Evolutionary conservation across 2,888 invertebrate species (phyloP).

Genomic region (Lepidochrysops patricia): DNA sequence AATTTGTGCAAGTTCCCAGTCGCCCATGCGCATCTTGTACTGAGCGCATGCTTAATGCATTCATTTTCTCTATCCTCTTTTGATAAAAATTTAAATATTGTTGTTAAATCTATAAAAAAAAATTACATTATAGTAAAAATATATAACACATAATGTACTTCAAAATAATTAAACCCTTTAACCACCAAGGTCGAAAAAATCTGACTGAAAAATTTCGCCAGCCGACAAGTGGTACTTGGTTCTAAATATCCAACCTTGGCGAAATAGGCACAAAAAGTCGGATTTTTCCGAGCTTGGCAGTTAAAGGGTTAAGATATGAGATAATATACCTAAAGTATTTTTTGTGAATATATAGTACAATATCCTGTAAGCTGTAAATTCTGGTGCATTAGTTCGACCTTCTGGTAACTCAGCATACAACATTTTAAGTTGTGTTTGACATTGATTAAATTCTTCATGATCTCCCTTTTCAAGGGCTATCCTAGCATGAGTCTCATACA

Average conservation of each 20-base stretch:
- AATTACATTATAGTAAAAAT: no score
- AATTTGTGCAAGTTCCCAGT: constrained; percentile 93
- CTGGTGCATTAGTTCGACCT: constrained; percentile 81
- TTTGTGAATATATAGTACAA: constrained; percentile 98
- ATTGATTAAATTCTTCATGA: constrained; percentile 99
- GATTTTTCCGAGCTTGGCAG: no score
- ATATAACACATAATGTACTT: no score
- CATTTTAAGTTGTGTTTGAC: constrained; percentile 97
- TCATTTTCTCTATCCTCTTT: constrained; percentile 85
- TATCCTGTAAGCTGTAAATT: constrained; percentile 97
- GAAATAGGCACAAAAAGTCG: no score
- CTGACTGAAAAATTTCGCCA: no score
- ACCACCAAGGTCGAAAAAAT: no score
- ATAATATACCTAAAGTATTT: constrained; percentile 89
- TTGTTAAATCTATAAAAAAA: constrained; percentile 87
- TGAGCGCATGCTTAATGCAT: constrained; percentile 89
- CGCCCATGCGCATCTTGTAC: constrained; percentile 94
- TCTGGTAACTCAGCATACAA: constrained; percentile 88
- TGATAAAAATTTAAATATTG: constrained; percentile 88
- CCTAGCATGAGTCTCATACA: constrained; percentile 98
- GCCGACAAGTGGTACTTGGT: no score
- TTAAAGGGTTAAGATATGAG: no score
- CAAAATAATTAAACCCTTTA: no score
- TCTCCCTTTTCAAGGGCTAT: constrained; percentile 98
- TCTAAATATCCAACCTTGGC: no score